Base-by-base conservation (phyloP, 1,140 invertebrate species). In the Lucilia cuprina region DNA sequence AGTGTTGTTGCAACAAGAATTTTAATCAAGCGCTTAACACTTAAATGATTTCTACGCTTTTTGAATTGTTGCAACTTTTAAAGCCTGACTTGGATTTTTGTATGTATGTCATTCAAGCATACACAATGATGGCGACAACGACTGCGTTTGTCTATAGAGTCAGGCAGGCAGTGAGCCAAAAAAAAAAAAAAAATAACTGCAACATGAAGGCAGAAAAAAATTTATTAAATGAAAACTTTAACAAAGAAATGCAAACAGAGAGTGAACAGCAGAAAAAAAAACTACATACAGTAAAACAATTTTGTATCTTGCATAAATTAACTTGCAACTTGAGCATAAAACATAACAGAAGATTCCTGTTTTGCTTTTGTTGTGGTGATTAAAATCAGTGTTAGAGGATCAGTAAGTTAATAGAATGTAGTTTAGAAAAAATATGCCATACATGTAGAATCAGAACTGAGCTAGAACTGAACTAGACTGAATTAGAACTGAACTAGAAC, bases 11-110 rank as follows among this genome's bases (percentile, higher is more conserved):
- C 49, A 83, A 85, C 82, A 85, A 80, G 84, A 85, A 85, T 83
- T 85, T 85, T 85, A 85, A 85, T 85, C 84, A 85, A 85, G 49
- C 82, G 84, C 84, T 85, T 85, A 85, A 65, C 84, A 85, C 82
- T 82, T 65, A 82, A 80, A 80, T 49, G 77, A 80, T 80, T 80
- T 80, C 77, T 80, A 50, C 77, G 77, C 77, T 80, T 80, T 80
- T 80, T n/a, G 30, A 74, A 30, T 35, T 41, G 35, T 41, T 41
- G 14, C 47, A 49, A 2, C 21, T 49, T 80, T 80, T 55, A 55
- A 80, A 19, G 41, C 47, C 47, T 49, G n/a, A 80, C 77, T 80
- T 41, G 60, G 41, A 0, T 49, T 34, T n/a, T 21, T n/a, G n/a
- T n/a, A n/a, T n/a, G 35, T 78, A 49, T 78, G 77, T 77, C 74